phyloP scores from a whole-genome alignment of 1,140 invertebrate genomes.

The Drosophila nebulosa region DNA sequence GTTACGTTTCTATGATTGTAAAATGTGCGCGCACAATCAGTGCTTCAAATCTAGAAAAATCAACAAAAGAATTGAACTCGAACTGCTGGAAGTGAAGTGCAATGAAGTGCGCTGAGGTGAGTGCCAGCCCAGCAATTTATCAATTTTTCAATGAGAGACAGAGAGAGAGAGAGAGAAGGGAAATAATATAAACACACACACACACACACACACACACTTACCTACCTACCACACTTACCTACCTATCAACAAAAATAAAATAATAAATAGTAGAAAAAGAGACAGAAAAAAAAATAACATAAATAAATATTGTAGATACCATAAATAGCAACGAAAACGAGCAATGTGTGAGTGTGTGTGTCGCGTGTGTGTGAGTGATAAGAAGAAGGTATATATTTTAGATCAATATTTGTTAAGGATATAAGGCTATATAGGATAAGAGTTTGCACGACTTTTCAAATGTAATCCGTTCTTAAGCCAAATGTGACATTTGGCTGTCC shows the following conservation, averaged over 20 bases:
- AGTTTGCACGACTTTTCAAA: too few relatives aligned
- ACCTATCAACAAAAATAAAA: neutral
- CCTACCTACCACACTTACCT: constrained; percentile 1
- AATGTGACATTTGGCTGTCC: too few relatives aligned
- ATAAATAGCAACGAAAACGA: neutral
- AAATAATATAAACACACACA: constrained; percentile 24
- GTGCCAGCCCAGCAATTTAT: constrained; percentile 41
- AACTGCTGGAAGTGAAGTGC: constrained; percentile 46
- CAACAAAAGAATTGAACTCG: constrained; percentile 70
- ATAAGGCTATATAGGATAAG: neutral
- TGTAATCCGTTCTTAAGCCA: too few relatives aligned
- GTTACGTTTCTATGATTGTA: constrained; percentile 46
- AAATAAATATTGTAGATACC: neutral
- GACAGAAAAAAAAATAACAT: neutral
- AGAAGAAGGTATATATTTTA: too few relatives aligned
- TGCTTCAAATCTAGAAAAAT: constrained; percentile 77
- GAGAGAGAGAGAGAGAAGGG: too few relatives aligned
- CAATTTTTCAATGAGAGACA: too few relatives aligned
- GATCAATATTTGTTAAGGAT: neutral
- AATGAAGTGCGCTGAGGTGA: constrained; percentile 27
- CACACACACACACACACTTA: neutral
- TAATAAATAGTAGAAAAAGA: neutral
- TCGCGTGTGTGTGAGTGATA: too few relatives aligned
- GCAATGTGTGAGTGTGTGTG: too few relatives aligned
- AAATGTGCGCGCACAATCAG: constrained; percentile 67